A percentile compares a stretch with the other conserved stretches of the same genome.
Evolutionary conservation across 2,888 invertebrate species (phyloP).

Genomic region (Drosophila hamatofila): DNA sequence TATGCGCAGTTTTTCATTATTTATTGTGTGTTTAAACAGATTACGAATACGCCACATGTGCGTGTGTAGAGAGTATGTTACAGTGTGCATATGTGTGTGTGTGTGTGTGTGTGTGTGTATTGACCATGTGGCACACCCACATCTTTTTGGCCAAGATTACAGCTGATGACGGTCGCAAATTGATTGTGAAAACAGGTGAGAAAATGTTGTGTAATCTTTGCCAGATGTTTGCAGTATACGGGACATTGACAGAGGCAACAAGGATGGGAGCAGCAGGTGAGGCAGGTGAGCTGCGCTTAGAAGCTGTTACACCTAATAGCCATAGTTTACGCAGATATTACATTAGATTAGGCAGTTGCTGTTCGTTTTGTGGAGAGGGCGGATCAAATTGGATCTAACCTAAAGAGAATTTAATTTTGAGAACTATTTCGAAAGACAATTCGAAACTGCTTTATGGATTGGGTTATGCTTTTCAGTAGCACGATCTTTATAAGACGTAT

Average conservation of each 20-base stretch:
- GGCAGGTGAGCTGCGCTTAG: not conserved
- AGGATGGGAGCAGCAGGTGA: not conserved
- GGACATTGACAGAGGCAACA: not conserved
- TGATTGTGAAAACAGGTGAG: slow-evolving; percentile 47
- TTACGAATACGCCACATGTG: slow-evolving; percentile 67
- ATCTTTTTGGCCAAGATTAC: slow-evolving; percentile 49
- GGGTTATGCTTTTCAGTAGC: not conserved
- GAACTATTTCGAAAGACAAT: not conserved
- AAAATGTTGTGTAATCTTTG: slow-evolving; percentile 41
- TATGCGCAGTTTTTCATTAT: slow-evolving; percentile 73
- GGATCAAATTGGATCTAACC: not conserved
- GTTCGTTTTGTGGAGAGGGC: not conserved
- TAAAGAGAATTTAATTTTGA: not conserved
- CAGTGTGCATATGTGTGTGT: not conserved
- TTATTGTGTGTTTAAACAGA: slow-evolving; percentile 79
- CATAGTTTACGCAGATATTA: slow-evolving; percentile 13
- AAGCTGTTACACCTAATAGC: slow-evolving; percentile 13
- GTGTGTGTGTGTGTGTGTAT: slow-evolving; percentile 4
- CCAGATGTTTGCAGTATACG: slow-evolving; percentile 10
- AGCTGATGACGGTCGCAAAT: slow-evolving; percentile 57
- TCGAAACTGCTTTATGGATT: not conserved
- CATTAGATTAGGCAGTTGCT: slow-evolving; percentile 9
- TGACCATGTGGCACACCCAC: slow-evolving; percentile 42
- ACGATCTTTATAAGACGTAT: too few relatives aligned
- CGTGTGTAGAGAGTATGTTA: not conserved